A percentile compares a stretch with the other conserved stretches of the same genome.
Conservation (phyloP, 1,140 invertebrate species). For the Camponotus vicinus region DNA sequence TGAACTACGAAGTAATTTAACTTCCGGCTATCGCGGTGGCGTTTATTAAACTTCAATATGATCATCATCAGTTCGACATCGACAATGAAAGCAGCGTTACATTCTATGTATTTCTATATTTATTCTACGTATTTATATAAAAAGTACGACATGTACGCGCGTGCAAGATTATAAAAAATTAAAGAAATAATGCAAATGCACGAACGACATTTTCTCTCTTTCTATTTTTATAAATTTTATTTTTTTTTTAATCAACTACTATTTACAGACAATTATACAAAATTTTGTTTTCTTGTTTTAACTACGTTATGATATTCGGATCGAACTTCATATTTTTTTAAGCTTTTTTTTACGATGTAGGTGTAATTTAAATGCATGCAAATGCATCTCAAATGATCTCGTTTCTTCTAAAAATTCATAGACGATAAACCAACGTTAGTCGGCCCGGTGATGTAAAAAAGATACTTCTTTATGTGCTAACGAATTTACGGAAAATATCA, state of each 20-base stretch:
- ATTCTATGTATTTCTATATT: no score
- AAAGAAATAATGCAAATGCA: neutral
- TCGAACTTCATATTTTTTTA: neutral
- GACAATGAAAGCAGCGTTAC: neutral
- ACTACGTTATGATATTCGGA: neutral
- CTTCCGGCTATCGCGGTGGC: slow-evolving; percentile 22
- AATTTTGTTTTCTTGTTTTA: neutral
- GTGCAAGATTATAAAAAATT: neutral
- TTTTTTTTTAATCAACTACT: neutral
- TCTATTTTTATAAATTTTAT: neutral
- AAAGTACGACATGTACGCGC: neutral
- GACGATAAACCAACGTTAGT: neutral
- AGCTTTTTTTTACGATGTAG: neutral
- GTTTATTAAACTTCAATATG: slow-evolving; percentile 26
- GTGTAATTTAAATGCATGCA: neutral
- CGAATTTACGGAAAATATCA: neutral
- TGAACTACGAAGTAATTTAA: slow-evolving; percentile 46
- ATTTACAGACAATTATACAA: neutral
- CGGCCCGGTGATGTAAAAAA: neutral
- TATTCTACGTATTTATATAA: neutral
- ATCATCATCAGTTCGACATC: slow-evolving; percentile 1
- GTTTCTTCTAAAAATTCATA: slow-evolving; percentile 19
- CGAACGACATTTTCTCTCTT: neutral
- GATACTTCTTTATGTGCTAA: neutral
- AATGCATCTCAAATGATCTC: neutral